Evolutionary conservation across 1,140 invertebrate genomes (phyloP), one percentile per base, ranked within the genome.

Genomic region (Nebria ingens): DNA sequence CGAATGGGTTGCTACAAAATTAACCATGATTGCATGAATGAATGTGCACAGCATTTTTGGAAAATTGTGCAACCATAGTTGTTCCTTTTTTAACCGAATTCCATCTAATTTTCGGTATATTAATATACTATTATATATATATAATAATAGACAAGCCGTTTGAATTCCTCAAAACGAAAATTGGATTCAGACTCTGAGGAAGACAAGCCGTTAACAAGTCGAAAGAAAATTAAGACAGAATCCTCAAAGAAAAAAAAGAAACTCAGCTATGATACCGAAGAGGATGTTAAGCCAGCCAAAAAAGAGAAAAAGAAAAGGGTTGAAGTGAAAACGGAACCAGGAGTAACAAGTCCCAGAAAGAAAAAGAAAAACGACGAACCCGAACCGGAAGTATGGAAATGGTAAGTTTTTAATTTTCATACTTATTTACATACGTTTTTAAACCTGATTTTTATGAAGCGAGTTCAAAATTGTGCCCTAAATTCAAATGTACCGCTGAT

Each of bases 311-410:
- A 70, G 51, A 61, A 66, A 51, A 68, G 68, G 19, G 64, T 59
- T 34, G 71, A 75, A 64, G 64, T 70, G 19, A 75, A 76, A 63
- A 65, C 59, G 53, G 69, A 74, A 64, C 60, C 63, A 21, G 62
- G 65, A 21, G 57, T 58, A 56, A 68, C 61, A 29, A 76, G 75
- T 61, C 77, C 76, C 51, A 78, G 72, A 34, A 85, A 83, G 60
- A 68, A 73, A 15, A 89, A 87, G 66, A 91, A 89, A 65, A 85
- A 91, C 66, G 3, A 9, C 9, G 82, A 87, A 59, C 87, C 90
- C 58, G 85, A 89, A 64, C 79, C 80, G 65, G 86, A 94, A 73
- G 89, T 93, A 58, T 97, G 93, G 92, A 92, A 91, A 82, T 97
- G 91, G 90, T 92, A 76, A 79, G 74, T 70, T 54, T 29, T 65